Evolutionary conservation across 64 coral and sea anemone species (phyloP), one percentile per base, ranked within the genome.

Genomic region (Porites australiensis): DNA sequence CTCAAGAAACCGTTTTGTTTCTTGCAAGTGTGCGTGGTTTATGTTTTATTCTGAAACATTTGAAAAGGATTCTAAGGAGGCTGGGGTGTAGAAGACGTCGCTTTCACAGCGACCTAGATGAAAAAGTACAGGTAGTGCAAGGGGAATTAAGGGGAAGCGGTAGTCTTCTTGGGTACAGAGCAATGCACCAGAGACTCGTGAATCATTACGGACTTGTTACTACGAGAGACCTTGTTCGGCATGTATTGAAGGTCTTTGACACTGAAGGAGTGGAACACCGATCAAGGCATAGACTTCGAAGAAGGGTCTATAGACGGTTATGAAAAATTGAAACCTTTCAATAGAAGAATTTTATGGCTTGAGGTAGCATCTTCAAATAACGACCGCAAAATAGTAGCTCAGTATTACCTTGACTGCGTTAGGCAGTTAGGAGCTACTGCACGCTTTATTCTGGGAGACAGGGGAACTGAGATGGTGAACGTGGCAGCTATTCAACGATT

Each of bases 381-480:
- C 74, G 86, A 88, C 49, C 86, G 70, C 50, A 71, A 69, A 72
- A 66, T 88, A 72, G 54, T 88, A 15, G 86, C 86, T 58, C 70
- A 70, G 68, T 88, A 88, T 52, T 88, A 73, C 74, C 44, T 88
- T 15, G 86, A 88, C 70, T 88, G 72, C 58, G 66, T 88, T 71
- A 67, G 37, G 13, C 16, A 72, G 49, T 73, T 73, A 71, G 86
- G 69, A 54, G 70, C 67, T 10, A 88, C 86, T 57, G 86, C 68
- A 55, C 65, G 66, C 48, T 44, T 74, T 53, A 72, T 88, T 12
- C 86, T 66, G 72, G 86, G 86, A 15, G 86, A 88, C 59, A 88
- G 86, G 57, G 86, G 86, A 53, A 88, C 86, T 58, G 86, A 88
- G 58, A 88, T 73, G 72, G 86, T 66, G 72, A 71, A 88, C 70